A percentile compares a stretch with the other conserved stretches of the same genome.
These are phyloP conservation scores for Lutraria rhynchaena DNA, from an alignment of 1,140 invertebrate genomes.

Conservation along the genomic window DNA sequence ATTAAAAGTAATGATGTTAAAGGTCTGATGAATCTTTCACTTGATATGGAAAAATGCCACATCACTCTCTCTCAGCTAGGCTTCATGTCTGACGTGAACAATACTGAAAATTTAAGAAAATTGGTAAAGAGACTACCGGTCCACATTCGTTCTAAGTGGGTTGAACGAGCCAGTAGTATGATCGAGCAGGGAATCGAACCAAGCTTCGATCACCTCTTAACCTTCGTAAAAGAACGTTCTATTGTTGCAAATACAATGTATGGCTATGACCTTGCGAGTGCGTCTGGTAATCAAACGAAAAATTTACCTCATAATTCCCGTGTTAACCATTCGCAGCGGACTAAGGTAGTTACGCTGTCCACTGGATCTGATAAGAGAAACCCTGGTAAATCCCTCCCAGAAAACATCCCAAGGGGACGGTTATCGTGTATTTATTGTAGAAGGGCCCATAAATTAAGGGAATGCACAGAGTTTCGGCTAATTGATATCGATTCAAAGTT, in stretches of 20 bases:
- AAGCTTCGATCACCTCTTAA: constrained; percentile 25
- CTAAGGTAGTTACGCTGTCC: not conserved
- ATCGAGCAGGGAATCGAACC: constrained; percentile 29
- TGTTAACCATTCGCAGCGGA: not conserved
- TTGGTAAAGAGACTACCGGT: constrained; percentile 2
- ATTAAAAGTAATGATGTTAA: constrained; percentile 11
- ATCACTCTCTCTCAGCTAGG: constrained; percentile 25
- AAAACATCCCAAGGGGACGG: not conserved
- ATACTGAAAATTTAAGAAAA: constrained; percentile 30
- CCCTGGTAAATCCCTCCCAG: not conserved
- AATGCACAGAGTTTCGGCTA: constrained; percentile 4
- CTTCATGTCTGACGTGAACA: constrained; percentile 14
- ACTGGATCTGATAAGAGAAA: constrained; percentile 2
- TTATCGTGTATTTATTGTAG: not conserved
- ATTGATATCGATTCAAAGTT: constrained; percentile 20
- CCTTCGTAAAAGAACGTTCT: not conserved
- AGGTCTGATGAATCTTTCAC: constrained; percentile 1
- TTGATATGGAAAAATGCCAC: constrained; percentile 22
- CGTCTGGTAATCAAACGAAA: not conserved
- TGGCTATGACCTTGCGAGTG: constrained; percentile 13
- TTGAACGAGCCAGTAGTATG: constrained; percentile 21
- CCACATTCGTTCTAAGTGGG: constrained; percentile 34
- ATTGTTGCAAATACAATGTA: constrained; percentile 17
- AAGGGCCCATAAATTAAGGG: not conserved
- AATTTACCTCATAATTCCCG: not conserved